Evolutionary conservation across 2,888 invertebrate genomes (phyloP), one percentile per base, ranked within the genome.

Genomic region (Oligia strigilis): DNA sequence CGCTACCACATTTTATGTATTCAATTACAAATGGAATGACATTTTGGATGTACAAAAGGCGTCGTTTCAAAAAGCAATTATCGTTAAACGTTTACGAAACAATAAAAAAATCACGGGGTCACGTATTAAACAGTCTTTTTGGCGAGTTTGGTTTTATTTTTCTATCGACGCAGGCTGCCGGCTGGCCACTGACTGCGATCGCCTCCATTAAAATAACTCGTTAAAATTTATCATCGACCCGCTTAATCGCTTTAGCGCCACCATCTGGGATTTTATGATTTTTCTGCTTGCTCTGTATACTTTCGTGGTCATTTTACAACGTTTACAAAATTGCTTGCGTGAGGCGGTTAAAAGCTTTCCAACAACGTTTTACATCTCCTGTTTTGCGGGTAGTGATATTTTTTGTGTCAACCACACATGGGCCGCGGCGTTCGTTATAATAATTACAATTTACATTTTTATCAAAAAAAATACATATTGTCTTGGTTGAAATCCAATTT

Each of bases 201-300:
- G 96, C 96, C 95, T 95, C 96, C 97, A 96, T 97, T 97, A 97
- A 97, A 97, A 97, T 97, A 96, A 96, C 97, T 97, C 97, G 97
- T 97, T 97, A 97, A 97, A 97, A 97, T 97, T 97, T 97, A 97
- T 97, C 97, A 97, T 97, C 97, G 96, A 95, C 95, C 96, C 96
- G 97, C 95, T 97, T 97, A 97, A 97, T 97, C 96, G 97, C 95
- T 97, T 97, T 97, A 97, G 95, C 96, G 94, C 96, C 96, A 96
- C 95, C 96, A 97, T 97, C 97, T 97, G 97, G 96, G 96, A 94
- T 97, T 97, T 97, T 97, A 97, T 96, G 96, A 97, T 97, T 97
- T 97, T 97, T 97, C 96, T 96, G 95, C 96, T 96, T 94, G 94
- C 95, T 95, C 93, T 95, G 95, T 96, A 93, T 93, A 96, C 95